Evolutionary conservation across 2,797 vertebrate genomes (phyloP), one percentile per base, ranked within the genome.

Genomic region (Hydrocynus forskahlii): DNA sequence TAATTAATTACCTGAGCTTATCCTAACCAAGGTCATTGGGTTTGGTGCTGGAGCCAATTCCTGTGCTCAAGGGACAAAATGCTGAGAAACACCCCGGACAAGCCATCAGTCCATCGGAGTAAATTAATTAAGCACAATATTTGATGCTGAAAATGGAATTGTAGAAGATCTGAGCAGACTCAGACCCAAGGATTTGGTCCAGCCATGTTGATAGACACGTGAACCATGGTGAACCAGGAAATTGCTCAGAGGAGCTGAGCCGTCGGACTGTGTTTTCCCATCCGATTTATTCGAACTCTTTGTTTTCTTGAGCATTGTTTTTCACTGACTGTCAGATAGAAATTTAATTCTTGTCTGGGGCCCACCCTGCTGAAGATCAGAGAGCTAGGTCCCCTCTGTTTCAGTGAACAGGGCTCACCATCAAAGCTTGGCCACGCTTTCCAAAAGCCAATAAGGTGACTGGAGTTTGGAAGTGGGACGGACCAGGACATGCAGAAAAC

Each of bases 401-500:
- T 86, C 89, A 87, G 88, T 91, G 92, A 91, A 90, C 88, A 45
- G 35, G 86, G 80, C 84, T 84, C 79, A 71, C 76, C 79, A 85
- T 82, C 80, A 79, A 85, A 81, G 72, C 72, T 71, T 59, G 68
- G 64, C 70, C 64, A 54, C 67, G 55, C 43, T 38, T 35, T 48
- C 79, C 43, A 35, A 78, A 74, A 57, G 54, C 73, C 54, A 21
- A 79, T 48, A 81, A 72, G 68, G 59, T 60, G 71, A 68, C 75
- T 63, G 52, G 73, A 13, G 48, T 76, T 76, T 68, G 81, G 72
- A 74, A 54, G 21, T 12, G 75, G 68, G 89, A 81, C 83, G 59
- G 83, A 68, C 88, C 88, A 91, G 90, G 91, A 92, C 92, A 89
- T 89, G 86, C 82, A 85, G 87, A 78, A 83, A 89, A 88, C 84